Percentiles rank a stretch among this genome's conserved stretches.
These are phyloP conservation scores for Sparidentex hasta DNA, from an alignment of 2,797 vertebrate genomes.

Conservation along the genomic window DNA sequence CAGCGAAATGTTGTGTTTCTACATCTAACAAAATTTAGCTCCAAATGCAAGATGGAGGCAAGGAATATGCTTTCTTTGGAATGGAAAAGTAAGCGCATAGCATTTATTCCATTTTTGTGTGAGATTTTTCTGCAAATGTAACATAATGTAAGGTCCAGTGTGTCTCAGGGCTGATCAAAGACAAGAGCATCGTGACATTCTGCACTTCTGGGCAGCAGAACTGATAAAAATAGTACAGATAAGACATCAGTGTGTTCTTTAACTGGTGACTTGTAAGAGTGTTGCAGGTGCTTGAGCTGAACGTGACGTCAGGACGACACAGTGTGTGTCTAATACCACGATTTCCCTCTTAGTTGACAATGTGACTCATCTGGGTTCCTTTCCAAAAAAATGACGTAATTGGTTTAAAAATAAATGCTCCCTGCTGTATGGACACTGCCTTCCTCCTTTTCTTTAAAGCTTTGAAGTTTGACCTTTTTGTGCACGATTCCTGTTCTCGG, in stretches of 20 bases:
- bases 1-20: too few relatives aligned
- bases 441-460: neutral
- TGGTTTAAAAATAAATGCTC: neutral
- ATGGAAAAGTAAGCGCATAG: too few relatives aligned
- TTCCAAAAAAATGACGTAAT: neutral
- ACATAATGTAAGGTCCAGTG: neutral
- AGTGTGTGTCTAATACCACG: neutral
- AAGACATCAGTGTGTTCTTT: conserved; percentile 16
- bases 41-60: too few relatives aligned
- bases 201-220: conserved; percentile 4
- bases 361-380: neutral
- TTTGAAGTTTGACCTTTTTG: conserved; percentile 6
- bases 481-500: neutral
- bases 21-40: too few relatives aligned
- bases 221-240: conserved; percentile 12
- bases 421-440: neutral
- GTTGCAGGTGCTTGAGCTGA: conserved; percentile 36
- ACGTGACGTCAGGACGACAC: conserved; percentile 14
- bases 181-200: neutral
- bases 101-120: neutral
- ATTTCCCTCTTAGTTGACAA: neutral
- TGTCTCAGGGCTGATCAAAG: too few relatives aligned
- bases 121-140: neutral
- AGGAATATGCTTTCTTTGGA: too few relatives aligned
- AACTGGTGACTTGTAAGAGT: neutral